These are phyloP conservation scores for Anneissia japonica DNA, from an alignment of 35 echinoderm and acorn worm species.

Conservation along the genomic window DNA sequence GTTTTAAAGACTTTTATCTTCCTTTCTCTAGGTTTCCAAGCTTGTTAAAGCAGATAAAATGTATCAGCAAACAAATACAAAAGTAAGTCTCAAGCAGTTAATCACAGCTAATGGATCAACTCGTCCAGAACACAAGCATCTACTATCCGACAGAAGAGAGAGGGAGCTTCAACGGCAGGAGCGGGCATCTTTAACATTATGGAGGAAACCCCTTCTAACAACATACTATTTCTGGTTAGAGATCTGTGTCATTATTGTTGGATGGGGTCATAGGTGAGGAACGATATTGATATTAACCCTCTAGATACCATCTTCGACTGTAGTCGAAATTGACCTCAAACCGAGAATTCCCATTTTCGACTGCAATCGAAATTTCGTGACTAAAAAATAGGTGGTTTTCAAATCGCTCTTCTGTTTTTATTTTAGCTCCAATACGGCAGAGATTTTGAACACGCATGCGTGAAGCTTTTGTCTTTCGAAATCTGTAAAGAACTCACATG, in stretches of 20 bases:
- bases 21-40: slow-evolving; percentile 23
- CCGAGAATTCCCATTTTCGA: too few species aligned
- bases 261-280: slow-evolving; percentile 77
- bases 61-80: slow-evolving; percentile 63
- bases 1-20: background rate
- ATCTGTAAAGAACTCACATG: too few species aligned
- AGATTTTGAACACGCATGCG: too few species aligned
- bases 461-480: too few species aligned
- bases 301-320: background rate
- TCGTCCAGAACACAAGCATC: slow-evolving; percentile 1
- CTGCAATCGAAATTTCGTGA: too few species aligned
- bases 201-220: slow-evolving; percentile 60
- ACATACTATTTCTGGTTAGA: slow-evolving; percentile 67
- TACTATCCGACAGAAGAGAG: slow-evolving; percentile 22
- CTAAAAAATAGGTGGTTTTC: too few species aligned
- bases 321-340: background rate
- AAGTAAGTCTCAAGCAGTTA: slow-evolving; percentile 55
- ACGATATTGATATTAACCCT: background rate
- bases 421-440: too few species aligned
- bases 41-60: slow-evolving; percentile 70
- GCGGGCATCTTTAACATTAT: slow-evolving; percentile 65
- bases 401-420: too few species aligned
- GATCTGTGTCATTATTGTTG: slow-evolving; percentile 69
- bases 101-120: slow-evolving; percentile 47
- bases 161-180: slow-evolving; percentile 47